A percentile compares a stretch with the other conserved stretches of the same genome.
These are phyloP conservation scores for Lochmaea crataegi DNA, from an alignment of 2,888 invertebrate genomes.

Conservation along the genomic window DNA sequence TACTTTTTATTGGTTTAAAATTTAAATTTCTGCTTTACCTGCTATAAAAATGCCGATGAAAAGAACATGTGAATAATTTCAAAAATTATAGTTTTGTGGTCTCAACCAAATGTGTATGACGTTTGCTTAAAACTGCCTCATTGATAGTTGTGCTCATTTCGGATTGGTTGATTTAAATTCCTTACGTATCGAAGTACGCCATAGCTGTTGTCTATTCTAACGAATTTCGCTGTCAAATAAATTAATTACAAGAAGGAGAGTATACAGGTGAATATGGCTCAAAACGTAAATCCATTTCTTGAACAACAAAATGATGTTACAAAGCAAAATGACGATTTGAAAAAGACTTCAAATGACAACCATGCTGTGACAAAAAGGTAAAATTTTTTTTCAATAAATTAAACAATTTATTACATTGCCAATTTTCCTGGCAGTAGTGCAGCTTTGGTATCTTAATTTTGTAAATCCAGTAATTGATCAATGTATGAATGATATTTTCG, in stretches of 20 bases:
- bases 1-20: too few species aligned
- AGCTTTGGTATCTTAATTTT: background rate
- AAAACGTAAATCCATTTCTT: conserved; percentile 87
- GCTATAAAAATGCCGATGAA: too few species aligned
- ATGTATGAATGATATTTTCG: background rate
- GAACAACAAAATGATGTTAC: conserved; percentile 77
- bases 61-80: too few species aligned
- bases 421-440: background rate
- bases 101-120: too few species aligned
- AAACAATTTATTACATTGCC: background rate
- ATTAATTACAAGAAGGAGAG: conserved; percentile 46
- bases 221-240: conserved; percentile 48
- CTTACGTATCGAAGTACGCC: conserved; percentile 35
- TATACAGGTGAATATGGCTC: conserved; percentile 74
- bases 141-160: background rate
- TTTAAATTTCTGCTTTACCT: too few species aligned
- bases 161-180: conserved; percentile 48
- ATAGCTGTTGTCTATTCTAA: conserved; percentile 43
- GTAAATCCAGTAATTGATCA: conserved; percentile 19
- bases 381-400: conserved; percentile 50
- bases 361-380: conserved; percentile 93
- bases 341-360: conserved; percentile 78
- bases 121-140: too few species aligned
- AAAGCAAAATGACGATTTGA: conserved; percentile 85
- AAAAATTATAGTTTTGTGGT: too few species aligned